A percentile compares a stretch with the other conserved stretches of the same genome.
Evolutionary conservation across 2,797 vertebrate species (phyloP).

Genomic region (Bovichtus diacanthus): DNA sequence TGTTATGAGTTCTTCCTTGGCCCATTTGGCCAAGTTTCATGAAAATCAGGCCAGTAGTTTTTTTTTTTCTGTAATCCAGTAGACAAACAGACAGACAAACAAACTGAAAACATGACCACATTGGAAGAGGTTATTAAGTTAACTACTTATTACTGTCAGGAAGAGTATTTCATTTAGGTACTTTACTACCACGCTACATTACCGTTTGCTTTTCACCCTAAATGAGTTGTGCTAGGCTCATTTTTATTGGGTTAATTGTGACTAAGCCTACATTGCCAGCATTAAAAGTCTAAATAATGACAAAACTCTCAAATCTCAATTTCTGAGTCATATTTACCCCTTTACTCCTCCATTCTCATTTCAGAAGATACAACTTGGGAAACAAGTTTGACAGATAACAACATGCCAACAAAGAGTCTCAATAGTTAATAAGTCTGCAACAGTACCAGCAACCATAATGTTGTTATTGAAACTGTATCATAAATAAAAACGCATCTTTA

Average conservation of each 20-base stretch:
- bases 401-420: neutral
- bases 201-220: neutral
- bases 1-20: too few relatives aligned
- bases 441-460: neutral
- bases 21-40: too few relatives aligned
- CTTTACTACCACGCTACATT: neutral
- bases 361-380: neutral
- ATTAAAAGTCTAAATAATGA: neutral
- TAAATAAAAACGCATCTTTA: neutral
- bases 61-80: too few relatives aligned
- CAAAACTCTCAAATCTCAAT: neutral
- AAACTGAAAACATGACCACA: too few relatives aligned
- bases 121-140: too few relatives aligned
- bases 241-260: neutral
- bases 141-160: neutral
- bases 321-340: neutral
- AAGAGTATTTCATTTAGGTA: neutral
- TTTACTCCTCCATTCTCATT: too few relatives aligned
- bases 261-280: neutral
- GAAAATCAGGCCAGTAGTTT: too few relatives aligned
- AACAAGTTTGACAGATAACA: neutral
- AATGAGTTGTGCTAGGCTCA: neutral
- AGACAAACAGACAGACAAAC: too few relatives aligned
- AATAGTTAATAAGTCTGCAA: neutral
- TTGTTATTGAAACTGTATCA: neutral